phyloP scores from a whole-genome alignment of 2,113 vertebrate genomes.

The Taurulus bubalis region DNA sequence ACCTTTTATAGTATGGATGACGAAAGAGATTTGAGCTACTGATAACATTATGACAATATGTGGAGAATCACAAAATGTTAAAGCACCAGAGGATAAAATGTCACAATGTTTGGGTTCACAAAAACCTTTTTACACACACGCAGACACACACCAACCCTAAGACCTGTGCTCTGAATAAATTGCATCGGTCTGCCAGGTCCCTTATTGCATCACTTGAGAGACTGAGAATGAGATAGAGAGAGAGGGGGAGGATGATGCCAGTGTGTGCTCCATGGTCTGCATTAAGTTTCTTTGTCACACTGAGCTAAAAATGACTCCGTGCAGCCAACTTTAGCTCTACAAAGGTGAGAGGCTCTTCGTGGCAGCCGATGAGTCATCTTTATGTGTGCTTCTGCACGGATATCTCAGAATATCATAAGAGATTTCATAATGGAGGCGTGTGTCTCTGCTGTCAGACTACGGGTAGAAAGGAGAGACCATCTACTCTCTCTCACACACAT shows the following conservation, averaged over 20 bases:
- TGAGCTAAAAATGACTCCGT: conserved; percentile 70
- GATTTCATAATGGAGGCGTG: conserved; percentile 46
- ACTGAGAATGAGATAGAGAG: conserved; percentile 28
- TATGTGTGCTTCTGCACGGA: conserved; percentile 21
- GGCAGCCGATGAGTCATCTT: conserved; percentile 68
- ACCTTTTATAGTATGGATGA: not conserved
- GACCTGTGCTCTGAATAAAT: conserved; percentile 43
- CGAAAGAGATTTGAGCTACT: not conserved
- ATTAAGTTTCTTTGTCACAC: conserved; percentile 61
- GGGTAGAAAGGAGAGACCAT: conserved; percentile 14
- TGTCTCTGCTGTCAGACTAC: conserved; percentile 26
- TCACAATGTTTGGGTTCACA: conserved; percentile 1
- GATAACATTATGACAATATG: not conserved
- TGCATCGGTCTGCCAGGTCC: conserved; percentile 34
- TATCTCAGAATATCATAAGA: conserved; percentile 53
- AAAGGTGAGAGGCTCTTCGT: conserved; percentile 63
- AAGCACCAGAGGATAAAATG: not conserved
- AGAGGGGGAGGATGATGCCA: conserved; percentile 43
- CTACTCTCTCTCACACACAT: not conserved
- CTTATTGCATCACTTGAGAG: conserved; percentile 53
- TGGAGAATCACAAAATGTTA: not conserved
- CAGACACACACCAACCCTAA: conserved; percentile 17
- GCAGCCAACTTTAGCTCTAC: conserved; percentile 60
- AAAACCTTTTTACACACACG: not conserved
- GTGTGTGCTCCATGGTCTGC: conserved; percentile 56